Conservation (phyloP, 2,888 invertebrate species). For the Amblyjoppa fuscipennis region DNA sequence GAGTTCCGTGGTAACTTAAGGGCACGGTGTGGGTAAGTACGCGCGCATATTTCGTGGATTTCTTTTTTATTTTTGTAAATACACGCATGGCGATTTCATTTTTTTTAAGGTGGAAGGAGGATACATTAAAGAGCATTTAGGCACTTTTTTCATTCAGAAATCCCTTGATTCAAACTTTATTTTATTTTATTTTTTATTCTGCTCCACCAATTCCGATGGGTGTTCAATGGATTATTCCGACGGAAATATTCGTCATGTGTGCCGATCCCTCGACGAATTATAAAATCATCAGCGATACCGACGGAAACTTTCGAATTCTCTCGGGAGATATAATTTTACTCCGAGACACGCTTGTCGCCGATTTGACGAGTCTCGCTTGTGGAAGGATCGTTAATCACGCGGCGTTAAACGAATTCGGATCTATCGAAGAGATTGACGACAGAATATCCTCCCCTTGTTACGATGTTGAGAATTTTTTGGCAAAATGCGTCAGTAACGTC, state of each 20-base stretch:
- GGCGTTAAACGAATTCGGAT: background rate
- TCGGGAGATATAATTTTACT: conserved; percentile 28
- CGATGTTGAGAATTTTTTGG: too few relatives aligned
- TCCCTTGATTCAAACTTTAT: too few relatives aligned
- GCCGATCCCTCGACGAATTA: conserved; percentile 15
- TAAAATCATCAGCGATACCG: conserved; percentile 45
- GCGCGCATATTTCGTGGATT: too few relatives aligned
- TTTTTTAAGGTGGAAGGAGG: too few relatives aligned
- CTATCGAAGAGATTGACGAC: conserved; percentile 20
- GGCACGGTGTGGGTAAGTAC: too few relatives aligned
- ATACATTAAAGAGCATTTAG: too few relatives aligned
- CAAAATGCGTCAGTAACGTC: too few relatives aligned
- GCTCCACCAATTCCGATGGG: background rate
- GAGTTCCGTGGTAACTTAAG: too few relatives aligned
- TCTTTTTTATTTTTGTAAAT: too few relatives aligned
- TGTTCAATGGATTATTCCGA: background rate
- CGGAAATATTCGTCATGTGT: background rate
- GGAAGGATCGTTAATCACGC: conserved; percentile 31
- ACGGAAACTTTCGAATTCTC: conserved; percentile 21
- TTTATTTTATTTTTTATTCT: background rate
- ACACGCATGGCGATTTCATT: too few relatives aligned
- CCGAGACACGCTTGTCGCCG: background rate
- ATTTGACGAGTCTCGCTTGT: background rate
- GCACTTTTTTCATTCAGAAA: too few relatives aligned
- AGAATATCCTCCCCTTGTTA: background rate